Evolutionary conservation across 2,797 vertebrate species (phyloP).

Genomic region (Smutsia gigantea): DNA sequence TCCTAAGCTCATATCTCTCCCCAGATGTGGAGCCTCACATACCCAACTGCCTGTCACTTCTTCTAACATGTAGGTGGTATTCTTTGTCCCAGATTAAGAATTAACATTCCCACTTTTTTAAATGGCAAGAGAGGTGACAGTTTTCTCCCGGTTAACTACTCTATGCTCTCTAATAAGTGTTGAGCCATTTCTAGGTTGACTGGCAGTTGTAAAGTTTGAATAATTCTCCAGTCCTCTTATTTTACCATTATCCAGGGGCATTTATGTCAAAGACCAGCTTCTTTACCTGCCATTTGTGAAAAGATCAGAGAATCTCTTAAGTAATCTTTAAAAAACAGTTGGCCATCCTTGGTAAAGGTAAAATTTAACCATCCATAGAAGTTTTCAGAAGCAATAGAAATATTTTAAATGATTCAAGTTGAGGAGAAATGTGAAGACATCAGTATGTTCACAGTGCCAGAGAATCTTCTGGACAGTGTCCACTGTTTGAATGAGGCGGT

Average conservation of each 20-base stretch:
- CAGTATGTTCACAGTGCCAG: not conserved
- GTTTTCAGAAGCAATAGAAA: conserved; percentile 70
- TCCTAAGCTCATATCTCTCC: not conserved
- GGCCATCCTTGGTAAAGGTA: conserved; percentile 67
- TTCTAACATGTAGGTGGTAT: not conserved
- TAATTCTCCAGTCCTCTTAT: conserved; percentile 56
- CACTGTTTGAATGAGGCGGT: conserved; percentile 4
- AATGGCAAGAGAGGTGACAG: conserved; percentile 32
- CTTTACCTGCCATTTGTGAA: not conserved
- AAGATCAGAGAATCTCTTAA: conserved; percentile 77
- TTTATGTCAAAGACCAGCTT: conserved; percentile 27
- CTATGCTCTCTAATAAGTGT: conserved; percentile 50
- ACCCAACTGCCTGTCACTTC: not conserved
- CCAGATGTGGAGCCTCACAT: not conserved
- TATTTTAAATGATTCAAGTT: conserved; percentile 72
- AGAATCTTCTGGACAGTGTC: not conserved
- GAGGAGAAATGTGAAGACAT: conserved; percentile 69
- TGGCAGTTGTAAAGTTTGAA: conserved; percentile 63
- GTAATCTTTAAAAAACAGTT: conserved; percentile 45
- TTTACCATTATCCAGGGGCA: conserved; percentile 53
- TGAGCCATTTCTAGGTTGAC: conserved; percentile 60
- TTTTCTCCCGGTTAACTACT: not conserved
- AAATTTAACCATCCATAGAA: conserved; percentile 58
- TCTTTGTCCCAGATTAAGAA: not conserved
- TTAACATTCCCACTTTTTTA: conserved; percentile 39